Evolutionary conservation across 2,888 invertebrate genomes (phyloP).

Genomic region (Orchesellides sinensis): DNA sequence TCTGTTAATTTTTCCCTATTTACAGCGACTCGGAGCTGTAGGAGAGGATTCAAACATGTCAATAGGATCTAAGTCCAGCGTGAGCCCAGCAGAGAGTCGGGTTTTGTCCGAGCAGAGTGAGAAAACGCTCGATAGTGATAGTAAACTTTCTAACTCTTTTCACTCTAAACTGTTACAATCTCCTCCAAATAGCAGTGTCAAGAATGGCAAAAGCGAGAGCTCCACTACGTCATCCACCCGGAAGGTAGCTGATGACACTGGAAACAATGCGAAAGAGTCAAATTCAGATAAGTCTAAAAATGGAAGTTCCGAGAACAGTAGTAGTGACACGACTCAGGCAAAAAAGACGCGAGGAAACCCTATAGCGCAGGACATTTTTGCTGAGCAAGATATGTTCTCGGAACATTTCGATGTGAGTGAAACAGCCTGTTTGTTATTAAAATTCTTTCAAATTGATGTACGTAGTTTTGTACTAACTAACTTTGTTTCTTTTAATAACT

Average conservation of each 20-base stretch:
- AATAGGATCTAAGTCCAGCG: constrained; percentile 69
- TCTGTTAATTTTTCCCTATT: constrained; percentile 13
- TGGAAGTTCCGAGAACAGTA: constrained; percentile 75
- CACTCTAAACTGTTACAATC: constrained; percentile 74
- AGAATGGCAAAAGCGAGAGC: constrained; percentile 38
- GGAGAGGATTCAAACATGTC: constrained; percentile 80
- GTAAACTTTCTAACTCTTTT: constrained; percentile 74
- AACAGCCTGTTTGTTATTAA: too few species aligned
- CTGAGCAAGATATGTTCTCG: constrained; percentile 91
- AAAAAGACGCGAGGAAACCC: constrained; percentile 75
- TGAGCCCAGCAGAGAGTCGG: constrained; percentile 69
- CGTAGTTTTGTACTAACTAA: not conserved
- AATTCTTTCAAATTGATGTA: not conserved
- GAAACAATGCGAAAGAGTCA: constrained; percentile 23
- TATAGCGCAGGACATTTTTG: constrained; percentile 88
- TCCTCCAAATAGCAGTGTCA: constrained; percentile 73
- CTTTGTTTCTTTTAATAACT: constrained; percentile 73
- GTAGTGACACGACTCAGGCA: constrained; percentile 76
- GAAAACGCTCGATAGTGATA: constrained; percentile 75
- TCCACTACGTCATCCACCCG: not conserved
- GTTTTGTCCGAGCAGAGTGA: constrained; percentile 75
- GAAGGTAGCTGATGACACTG: constrained; percentile 74
- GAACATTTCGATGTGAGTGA: constrained; percentile 85
- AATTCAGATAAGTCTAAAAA: constrained; percentile 3
- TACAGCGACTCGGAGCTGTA: constrained; percentile 80